Conservation (phyloP, 2,888 invertebrate genomes). For the Siphlonurus alternatus region DNA sequence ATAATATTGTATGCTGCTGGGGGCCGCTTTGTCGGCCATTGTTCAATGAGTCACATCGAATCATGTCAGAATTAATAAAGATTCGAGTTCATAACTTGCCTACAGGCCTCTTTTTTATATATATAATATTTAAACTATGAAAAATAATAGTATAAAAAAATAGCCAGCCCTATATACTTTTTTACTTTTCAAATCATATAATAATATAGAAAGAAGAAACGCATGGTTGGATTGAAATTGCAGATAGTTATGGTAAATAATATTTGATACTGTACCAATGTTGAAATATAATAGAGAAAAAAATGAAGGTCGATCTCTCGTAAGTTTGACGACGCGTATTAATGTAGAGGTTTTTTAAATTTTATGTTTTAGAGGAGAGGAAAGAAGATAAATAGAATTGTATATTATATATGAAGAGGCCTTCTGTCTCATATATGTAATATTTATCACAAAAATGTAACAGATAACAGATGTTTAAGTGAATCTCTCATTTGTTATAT, state of each 20-base stretch:
- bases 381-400: no score
- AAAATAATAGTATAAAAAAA: neutral
- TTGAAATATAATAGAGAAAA: neutral
- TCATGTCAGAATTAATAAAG: conserved; percentile 10
- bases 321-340: no score
- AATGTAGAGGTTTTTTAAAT: no score
- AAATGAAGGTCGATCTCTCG: no score
- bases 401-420: neutral
- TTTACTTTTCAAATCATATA: neutral
- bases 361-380: no score
- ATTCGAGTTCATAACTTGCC: neutral
- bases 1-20: neutral
- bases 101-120: no score
- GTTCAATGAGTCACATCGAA: conserved; percentile 10
- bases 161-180: neutral
- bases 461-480: neutral
- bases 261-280: neutral
- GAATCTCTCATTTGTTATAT: neutral
- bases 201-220: neutral
- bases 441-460: neutral
- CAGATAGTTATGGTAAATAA: no score
- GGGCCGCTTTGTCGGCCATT: neutral
- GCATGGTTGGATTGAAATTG: neutral
- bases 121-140: neutral
- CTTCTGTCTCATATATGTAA: neutral